A percentile compares a stretch with the other conserved stretches of the same genome.
phyloP scores from a whole-genome alignment of 2,113 vertebrate genomes.

The Scortum barcoo region DNA sequence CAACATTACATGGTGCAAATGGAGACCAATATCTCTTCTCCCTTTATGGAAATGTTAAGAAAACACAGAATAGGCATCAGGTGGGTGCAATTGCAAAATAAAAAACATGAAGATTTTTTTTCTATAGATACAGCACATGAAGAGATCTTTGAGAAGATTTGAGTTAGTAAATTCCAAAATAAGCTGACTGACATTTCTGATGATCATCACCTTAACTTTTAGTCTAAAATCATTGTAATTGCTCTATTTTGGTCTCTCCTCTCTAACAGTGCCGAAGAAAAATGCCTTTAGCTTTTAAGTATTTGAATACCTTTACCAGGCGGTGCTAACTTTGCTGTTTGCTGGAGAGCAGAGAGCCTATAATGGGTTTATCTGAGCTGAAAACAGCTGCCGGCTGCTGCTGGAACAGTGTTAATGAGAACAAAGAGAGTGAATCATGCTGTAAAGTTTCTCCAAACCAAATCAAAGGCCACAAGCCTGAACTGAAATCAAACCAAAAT shows the following conservation, averaged over 20 bases:
- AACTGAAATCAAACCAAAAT: background rate
- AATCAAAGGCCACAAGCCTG: background rate
- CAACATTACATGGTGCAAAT: conserved; percentile 71
- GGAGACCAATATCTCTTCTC: conserved; percentile 57
- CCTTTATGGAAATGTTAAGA: conserved; percentile 70
- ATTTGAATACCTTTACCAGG: background rate
- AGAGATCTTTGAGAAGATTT: background rate
- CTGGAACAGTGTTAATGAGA: no score
- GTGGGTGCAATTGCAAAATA: background rate
- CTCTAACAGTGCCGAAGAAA: background rate
- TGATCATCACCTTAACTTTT: background rate
- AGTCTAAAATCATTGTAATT: background rate
- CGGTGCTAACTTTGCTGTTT: background rate
- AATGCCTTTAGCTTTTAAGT: background rate
- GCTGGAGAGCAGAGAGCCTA: background rate
- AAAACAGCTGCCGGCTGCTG: background rate
- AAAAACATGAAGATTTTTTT: background rate
- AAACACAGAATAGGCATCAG: conserved; percentile 19
- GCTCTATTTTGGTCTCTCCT: background rate
- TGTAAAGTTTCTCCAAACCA: background rate
- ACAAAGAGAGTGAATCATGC: background rate
- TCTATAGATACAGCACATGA: background rate
- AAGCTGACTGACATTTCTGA: background rate
- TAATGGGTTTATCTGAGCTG: background rate
- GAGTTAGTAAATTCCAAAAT: background rate